Evolutionary conservation across 1,140 invertebrate genomes (phyloP).

Genomic region (Coenobita brevimanus): DNA sequence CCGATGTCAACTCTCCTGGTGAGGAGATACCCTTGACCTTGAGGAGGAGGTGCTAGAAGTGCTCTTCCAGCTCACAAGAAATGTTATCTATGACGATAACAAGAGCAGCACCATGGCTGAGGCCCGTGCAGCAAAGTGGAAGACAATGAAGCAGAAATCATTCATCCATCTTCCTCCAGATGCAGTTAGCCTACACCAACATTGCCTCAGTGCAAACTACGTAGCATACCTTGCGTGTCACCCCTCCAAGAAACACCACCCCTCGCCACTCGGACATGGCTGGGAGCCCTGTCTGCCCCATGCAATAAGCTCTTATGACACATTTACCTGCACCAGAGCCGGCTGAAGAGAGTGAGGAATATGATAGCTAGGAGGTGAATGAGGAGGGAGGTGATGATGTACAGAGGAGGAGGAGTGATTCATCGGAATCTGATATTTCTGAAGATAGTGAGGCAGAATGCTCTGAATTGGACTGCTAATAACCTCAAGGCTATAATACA

Average conservation of each 20-base stretch:
- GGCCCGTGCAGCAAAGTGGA: not conserved
- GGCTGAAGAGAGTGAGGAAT: not conserved
- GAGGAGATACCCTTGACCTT: not conserved
- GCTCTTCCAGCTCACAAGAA: not conserved
- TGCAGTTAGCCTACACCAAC: constrained; percentile 5
- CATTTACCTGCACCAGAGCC: not conserved
- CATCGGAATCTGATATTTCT: not conserved
- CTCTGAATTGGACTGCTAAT: too few relatives aligned
- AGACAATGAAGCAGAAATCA: not conserved
- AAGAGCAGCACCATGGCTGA: not conserved
- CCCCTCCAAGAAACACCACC: not conserved
- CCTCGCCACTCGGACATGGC: not conserved
- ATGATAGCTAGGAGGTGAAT: not conserved
- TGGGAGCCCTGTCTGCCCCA: constrained; percentile 9
- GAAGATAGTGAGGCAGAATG: too few relatives aligned
- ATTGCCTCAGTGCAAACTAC: constrained; percentile 1
- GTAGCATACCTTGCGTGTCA: not conserved
- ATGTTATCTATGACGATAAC: not conserved
- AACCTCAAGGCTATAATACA: too few relatives aligned
- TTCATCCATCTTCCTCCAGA: not conserved
- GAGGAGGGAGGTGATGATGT: not conserved
- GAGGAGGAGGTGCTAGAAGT: not conserved
- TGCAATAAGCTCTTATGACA: not conserved
- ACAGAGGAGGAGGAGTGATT: constrained; percentile 5
- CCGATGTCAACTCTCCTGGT: not conserved